Conservation (phyloP, 64 coral and sea anemone species). For the Trachythela sp. region DNA sequence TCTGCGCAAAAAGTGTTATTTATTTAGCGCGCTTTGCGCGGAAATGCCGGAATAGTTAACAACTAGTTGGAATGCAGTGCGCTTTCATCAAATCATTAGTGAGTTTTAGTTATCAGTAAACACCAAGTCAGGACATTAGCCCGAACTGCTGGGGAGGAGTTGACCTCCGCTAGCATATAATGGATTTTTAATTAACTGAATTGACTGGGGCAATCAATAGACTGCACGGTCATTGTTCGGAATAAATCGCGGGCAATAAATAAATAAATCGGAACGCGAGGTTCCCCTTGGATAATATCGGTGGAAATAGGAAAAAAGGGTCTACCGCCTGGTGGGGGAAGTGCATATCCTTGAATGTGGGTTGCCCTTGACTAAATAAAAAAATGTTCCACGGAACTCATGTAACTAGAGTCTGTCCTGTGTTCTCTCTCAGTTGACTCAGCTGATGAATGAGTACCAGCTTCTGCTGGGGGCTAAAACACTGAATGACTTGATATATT, state of each 20-base stretch:
- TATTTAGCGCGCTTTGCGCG: neutral
- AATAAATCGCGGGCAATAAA: neutral
- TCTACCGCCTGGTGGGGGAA: too few species aligned
- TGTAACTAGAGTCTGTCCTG: too few species aligned
- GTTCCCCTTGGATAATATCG: too few species aligned
- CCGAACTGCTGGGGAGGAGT: neutral
- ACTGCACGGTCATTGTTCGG: neutral
- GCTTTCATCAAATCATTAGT: constrained; percentile 9
- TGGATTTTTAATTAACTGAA: neutral
- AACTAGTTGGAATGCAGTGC: neutral
- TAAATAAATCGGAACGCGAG: too few species aligned
- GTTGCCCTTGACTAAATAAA: too few species aligned
- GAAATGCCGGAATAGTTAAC: neutral
- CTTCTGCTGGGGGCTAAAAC: too few species aligned
- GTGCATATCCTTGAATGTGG: too few species aligned
- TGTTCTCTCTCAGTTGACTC: too few species aligned
- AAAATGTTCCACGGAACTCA: too few species aligned
- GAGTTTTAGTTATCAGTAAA: neutral
- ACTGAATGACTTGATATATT: too few species aligned
- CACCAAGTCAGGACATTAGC: neutral
- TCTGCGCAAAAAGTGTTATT: neutral
- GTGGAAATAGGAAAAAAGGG: too few species aligned
- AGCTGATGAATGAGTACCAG: too few species aligned
- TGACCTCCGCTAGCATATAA: neutral
- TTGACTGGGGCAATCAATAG: neutral